Base-by-base conservation (phyloP, 2,797 vertebrate genomes). In the Bryconaethiops microstoma region DNA sequence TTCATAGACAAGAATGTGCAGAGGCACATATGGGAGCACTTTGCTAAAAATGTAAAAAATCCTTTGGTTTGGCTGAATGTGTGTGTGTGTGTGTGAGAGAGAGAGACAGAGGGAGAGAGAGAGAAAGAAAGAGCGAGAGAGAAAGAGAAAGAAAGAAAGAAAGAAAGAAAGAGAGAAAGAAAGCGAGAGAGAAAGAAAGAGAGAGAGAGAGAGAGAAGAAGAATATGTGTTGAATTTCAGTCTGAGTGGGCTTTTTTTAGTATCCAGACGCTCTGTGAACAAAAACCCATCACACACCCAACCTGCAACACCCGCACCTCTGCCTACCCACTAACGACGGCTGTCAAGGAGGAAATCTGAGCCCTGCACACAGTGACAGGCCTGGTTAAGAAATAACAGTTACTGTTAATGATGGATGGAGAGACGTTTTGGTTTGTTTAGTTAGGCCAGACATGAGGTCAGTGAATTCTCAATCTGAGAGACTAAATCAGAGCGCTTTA, bases 181-280 rank as follows among this genome's bases (percentile, higher is more conserved):
- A 40, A 48, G 68, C 23, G 29, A 64, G 52, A 16, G 52, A 54
- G 52, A 54, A 4, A 54, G 52, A 54, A 12, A 54, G 55, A 57
- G 55, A 57, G 55, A 57, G 19, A 57, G 55, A 57, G 8, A 57
- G 6, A 57, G 55, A 17, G 50, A 17, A 4, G 50, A 52, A 55
- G 14, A 55, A 25, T 74, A 4, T 39, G 68, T 62, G 39, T 76
- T 85, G 54, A 50, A 74, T 85, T 86, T 78, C 73, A 83, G 52
- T 70, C 78, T 70, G 73, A 68, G 50, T 69, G 52, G 77, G 63
- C 80, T 50, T 82, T 67, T 45, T 45, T 29, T 29, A 45, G 42
- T 7, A 45, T 10, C 42, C 10, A 42, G 73, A 74, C 45, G 52
- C 70, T 72, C 60, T 74, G 70, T 64, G 64, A 78, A 74, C 67